Evolutionary conservation across 2,797 vertebrate species (phyloP).

Genomic region (Sebastes cheni): DNA sequence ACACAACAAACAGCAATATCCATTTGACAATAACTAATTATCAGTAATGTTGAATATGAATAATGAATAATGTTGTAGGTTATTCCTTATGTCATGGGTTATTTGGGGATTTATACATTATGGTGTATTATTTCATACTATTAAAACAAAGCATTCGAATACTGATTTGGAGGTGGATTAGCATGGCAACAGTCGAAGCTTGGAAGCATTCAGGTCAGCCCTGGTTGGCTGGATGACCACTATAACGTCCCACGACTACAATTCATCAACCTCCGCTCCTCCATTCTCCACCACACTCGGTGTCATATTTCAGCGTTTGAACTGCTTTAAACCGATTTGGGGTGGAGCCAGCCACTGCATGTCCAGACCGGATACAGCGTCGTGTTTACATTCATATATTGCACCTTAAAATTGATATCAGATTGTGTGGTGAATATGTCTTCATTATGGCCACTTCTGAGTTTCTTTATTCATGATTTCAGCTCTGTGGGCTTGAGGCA

Average conservation of each 20-base stretch:
- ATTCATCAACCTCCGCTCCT: too few species aligned
- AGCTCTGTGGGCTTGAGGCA: background rate
- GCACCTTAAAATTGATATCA: background rate
- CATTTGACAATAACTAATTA: too few species aligned
- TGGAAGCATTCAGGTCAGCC: background rate
- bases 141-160: too few species aligned
- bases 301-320: background rate
- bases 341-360: background rate
- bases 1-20: too few species aligned
- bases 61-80: too few species aligned
- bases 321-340: background rate
- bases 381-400: background rate
- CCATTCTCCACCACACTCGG: background rate
- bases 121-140: too few species aligned
- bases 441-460: background rate
- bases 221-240: background rate
- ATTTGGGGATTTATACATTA: too few species aligned
- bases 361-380: background rate
- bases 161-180: too few species aligned
- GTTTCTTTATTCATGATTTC: background rate
- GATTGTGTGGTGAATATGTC: background rate
- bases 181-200: too few species aligned
- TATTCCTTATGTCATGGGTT: too few species aligned
- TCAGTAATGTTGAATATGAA: too few species aligned
- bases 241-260: background rate